Evolutionary conservation across 2,113 vertebrate species (phyloP).

Genomic region (Zosterops japonicus): DNA sequence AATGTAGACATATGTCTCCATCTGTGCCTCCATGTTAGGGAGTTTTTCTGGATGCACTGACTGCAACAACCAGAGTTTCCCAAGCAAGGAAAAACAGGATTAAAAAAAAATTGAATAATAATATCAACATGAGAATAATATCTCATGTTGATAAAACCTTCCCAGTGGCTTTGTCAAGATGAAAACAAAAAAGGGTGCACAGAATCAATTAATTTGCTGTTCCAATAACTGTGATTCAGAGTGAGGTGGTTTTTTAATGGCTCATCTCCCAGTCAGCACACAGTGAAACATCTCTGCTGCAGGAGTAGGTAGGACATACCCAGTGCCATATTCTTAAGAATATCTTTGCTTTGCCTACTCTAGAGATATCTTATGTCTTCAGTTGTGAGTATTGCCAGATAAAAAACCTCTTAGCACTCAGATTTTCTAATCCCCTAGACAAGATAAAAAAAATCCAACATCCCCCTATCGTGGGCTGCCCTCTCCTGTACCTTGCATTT

Average conservation of each 20-base stretch:
- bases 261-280: not conserved
- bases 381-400: not conserved
- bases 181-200: not conserved
- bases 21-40: not conserved
- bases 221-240: not conserved
- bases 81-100: not conserved
- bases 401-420: not conserved
- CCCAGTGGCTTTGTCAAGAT: not conserved
- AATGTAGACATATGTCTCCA: not conserved
- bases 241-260: not conserved
- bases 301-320: not conserved
- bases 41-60: not conserved
- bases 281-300: not conserved
- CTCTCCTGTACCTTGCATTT: not conserved
- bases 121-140: not conserved
- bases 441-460: constrained; percentile 1
- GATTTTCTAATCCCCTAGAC: not conserved
- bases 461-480: not conserved
- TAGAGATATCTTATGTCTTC: not conserved
- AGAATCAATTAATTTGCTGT: not conserved
- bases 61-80: not conserved
- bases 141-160: not conserved
- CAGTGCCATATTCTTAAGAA: not conserved
- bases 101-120: not conserved
- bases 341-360: not conserved